Evolutionary conservation across 2,888 invertebrate genomes (phyloP).

Genomic region (Mimas tiliae): DNA sequence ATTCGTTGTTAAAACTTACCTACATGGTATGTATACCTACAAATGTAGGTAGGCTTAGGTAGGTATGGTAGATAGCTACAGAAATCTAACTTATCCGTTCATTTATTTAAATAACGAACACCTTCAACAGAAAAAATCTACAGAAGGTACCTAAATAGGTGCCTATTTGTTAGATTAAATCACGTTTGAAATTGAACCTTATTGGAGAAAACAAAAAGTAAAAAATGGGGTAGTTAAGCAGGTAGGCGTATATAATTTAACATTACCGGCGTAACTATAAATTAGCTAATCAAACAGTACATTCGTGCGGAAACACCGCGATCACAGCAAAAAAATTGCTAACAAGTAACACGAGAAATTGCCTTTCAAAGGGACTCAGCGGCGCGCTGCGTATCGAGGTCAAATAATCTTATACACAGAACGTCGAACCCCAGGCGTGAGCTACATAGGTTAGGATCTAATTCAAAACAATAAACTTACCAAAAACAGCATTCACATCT

Average conservation of each 20-base stretch:
- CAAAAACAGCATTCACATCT: conserved; percentile 69
- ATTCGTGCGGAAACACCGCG: conserved; percentile 54
- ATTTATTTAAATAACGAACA: neutral
- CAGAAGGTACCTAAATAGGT: no score
- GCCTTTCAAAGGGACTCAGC: conserved; percentile 64
- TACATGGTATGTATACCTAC: neutral
- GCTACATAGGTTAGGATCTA: conserved; percentile 61
- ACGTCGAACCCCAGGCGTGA: conserved; percentile 58
- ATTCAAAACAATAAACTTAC: conserved; percentile 72
- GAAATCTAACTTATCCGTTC: neutral
- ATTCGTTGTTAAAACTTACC: neutral
- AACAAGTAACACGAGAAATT: conserved; percentile 58
- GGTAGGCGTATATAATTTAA: conserved; percentile 32
- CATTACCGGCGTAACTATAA: conserved; percentile 43
- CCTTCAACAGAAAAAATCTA: neutral
- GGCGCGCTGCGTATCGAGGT: conserved; percentile 66
- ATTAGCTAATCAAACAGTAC: conserved; percentile 55
- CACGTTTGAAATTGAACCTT: neutral
- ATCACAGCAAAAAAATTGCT: conserved; percentile 55
- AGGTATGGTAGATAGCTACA: neutral
- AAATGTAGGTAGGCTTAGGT: no score
- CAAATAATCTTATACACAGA: conserved; percentile 48
- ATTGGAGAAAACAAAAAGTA: neutral
- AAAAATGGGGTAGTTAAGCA: neutral
- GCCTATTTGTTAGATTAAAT: neutral